Conservation (phyloP, 2,797 vertebrate genomes). For the Denticeps clupeoides region DNA sequence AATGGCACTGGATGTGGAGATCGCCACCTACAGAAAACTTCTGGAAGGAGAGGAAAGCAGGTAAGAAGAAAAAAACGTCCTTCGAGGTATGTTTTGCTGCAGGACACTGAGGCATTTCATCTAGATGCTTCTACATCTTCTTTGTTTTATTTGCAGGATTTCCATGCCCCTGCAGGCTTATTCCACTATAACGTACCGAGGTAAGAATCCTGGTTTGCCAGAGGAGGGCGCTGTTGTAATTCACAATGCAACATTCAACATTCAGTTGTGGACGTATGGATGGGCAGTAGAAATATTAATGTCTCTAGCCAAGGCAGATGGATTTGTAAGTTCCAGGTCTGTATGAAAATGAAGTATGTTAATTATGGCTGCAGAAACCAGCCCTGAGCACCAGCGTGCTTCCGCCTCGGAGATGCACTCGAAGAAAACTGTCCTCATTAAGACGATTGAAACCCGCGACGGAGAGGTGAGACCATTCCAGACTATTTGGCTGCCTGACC, state of each 20-base stretch:
- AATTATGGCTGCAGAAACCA: conserved; percentile 65
- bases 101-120: too few species aligned
- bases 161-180: conserved; percentile 71
- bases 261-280: too few species aligned
- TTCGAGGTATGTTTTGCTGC: too few species aligned
- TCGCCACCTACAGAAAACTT: conserved; percentile 91
- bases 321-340: too few species aligned
- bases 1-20: conserved; percentile 92
- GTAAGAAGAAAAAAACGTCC: too few species aligned
- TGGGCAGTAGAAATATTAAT: too few species aligned
- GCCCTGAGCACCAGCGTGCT: conserved; percentile 71
- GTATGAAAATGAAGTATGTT: neutral
- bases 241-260: too few species aligned
- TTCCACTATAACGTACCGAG: conserved; percentile 77
- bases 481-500: too few species aligned
- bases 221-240: too few species aligned
- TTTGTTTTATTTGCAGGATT: conserved; percentile 55
- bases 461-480: conserved; percentile 77
- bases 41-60: conserved; percentile 93
- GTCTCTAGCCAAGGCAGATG: too few species aligned
- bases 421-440: conserved; percentile 92
- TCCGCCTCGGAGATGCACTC: conserved; percentile 75
- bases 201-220: conserved; percentile 53
- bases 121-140: neutral
- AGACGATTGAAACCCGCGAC: conserved; percentile 85